Evolutionary conservation across 2,888 invertebrate species (phyloP).

Genomic region (Drosophila barbarae): DNA sequence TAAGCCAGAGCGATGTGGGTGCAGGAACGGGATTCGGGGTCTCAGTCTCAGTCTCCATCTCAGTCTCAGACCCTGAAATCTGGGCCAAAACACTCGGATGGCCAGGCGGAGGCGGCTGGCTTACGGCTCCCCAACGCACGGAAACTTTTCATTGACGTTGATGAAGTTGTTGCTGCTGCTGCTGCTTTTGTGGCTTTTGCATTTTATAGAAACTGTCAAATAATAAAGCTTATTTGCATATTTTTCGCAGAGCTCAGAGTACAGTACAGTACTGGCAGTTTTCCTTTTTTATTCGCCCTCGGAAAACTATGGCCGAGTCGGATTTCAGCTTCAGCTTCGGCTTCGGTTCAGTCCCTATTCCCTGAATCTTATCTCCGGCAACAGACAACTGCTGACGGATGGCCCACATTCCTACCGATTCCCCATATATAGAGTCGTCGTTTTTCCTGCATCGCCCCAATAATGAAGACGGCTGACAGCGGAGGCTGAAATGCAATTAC

Average conservation of each 20-base stretch:
- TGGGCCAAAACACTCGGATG: slow-evolving; percentile 32
- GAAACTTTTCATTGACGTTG: slow-evolving; percentile 53
- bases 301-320: slow-evolving; percentile 23
- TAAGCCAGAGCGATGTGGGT: slow-evolving; percentile 38
- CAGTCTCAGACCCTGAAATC: neutral
- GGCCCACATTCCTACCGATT: neutral
- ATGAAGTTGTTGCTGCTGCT: slow-evolving; percentile 45
- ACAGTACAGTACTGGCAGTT: slow-evolving; percentile 1
- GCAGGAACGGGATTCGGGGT: neutral
- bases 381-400: slow-evolving; percentile 15
- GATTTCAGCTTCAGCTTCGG: slow-evolving; percentile 14
- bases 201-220: slow-evolving; percentile 52
- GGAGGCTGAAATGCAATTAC: slow-evolving; percentile 4
- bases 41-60: neutral
- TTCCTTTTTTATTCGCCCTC: neutral
- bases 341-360: neutral
- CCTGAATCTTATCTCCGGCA: slow-evolving; percentile 31
- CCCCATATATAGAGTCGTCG: neutral
- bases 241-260: slow-evolving; percentile 31
- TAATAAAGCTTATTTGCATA: slow-evolving; percentile 54
- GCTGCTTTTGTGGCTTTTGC: slow-evolving; percentile 48
- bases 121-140: slow-evolving; percentile 33
- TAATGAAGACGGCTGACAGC: slow-evolving; percentile 1
- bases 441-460: neutral
- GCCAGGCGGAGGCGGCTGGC: slow-evolving; percentile 14